phyloP scores from a whole-genome alignment of 1,140 invertebrate species.

The Epicauta chinensis region DNA sequence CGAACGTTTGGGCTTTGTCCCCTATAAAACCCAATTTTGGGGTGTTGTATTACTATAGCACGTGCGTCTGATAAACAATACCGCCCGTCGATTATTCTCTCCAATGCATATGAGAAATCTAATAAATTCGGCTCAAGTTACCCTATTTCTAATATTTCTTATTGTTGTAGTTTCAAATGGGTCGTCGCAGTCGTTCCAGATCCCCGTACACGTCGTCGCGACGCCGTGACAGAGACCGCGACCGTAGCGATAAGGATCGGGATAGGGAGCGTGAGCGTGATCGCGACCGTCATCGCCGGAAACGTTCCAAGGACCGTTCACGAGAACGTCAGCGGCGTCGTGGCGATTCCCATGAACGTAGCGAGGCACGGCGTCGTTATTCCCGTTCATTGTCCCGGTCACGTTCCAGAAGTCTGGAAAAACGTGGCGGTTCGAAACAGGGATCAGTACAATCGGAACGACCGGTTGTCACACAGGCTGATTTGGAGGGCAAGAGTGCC shows the following conservation, averaged over 20 bases:
- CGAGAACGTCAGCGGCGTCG: slow-evolving; percentile 43
- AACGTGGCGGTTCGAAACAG: slow-evolving; percentile 29
- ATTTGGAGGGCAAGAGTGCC: slow-evolving; percentile 72
- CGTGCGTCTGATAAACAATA: no score
- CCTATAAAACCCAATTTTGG: no score
- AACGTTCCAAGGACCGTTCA: slow-evolving; percentile 51
- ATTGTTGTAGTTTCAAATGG: slow-evolving; percentile 27
- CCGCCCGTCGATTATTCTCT: no score
- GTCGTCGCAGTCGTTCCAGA: slow-evolving; percentile 39
- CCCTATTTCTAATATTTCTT: slow-evolving; percentile 17
- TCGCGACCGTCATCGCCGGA: slow-evolving; percentile 47
- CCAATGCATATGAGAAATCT: no score
- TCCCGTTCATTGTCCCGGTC: slow-evolving; percentile 46
- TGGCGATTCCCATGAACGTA: slow-evolving; percentile 40
- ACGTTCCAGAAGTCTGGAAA: slow-evolving; percentile 42
- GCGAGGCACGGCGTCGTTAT: slow-evolving; percentile 44
- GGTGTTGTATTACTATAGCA: no score
- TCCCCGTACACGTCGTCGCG: slow-evolving; percentile 35
- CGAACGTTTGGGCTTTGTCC: neutral
- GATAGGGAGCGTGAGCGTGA: slow-evolving; percentile 49
- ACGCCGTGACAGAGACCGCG: slow-evolving; percentile 35
- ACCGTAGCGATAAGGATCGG: slow-evolving; percentile 42
- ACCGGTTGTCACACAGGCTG: slow-evolving; percentile 60
- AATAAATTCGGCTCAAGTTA: no score
- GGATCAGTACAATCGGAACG: slow-evolving; percentile 46